Evolutionary conservation across 2,113 vertebrate species (phyloP).

Genomic region (Microtus oregoni): DNA sequence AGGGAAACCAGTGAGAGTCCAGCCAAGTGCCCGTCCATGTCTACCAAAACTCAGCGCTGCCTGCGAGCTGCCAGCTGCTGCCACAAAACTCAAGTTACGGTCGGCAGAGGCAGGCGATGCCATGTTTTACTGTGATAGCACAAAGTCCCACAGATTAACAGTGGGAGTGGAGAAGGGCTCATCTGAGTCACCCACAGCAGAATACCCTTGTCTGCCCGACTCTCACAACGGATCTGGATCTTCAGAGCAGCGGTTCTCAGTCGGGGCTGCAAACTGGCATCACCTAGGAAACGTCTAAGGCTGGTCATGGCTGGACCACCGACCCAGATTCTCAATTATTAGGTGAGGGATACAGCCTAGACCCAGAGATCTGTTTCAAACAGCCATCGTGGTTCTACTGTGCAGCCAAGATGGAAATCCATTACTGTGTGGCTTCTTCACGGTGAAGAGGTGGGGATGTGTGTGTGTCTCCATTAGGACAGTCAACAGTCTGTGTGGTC

Average conservation of each 20-base stretch:
- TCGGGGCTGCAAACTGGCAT: background rate
- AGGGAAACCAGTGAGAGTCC: background rate
- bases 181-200: background rate
- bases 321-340: conserved; percentile 9
- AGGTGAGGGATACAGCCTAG: background rate
- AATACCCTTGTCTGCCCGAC: background rate
- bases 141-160: background rate
- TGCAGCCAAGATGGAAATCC: background rate
- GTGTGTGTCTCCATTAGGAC: background rate
- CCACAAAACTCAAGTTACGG: background rate
- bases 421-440: background rate
- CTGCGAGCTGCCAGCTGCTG: background rate
- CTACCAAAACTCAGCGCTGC: background rate
- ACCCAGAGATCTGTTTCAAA: background rate
- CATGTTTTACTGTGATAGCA: background rate
- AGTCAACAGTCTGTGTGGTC: background rate
- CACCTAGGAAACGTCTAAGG: background rate
- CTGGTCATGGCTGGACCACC: background rate
- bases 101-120: background rate
- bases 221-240: background rate
- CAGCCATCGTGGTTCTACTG: background rate
- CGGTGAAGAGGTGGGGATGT: background rate
- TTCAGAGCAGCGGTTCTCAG: background rate
- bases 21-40: background rate
- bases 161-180: background rate